These are phyloP conservation scores for Passer montanus DNA, from an alignment of 2,113 vertebrate species.

Conservation along the genomic window DNA sequence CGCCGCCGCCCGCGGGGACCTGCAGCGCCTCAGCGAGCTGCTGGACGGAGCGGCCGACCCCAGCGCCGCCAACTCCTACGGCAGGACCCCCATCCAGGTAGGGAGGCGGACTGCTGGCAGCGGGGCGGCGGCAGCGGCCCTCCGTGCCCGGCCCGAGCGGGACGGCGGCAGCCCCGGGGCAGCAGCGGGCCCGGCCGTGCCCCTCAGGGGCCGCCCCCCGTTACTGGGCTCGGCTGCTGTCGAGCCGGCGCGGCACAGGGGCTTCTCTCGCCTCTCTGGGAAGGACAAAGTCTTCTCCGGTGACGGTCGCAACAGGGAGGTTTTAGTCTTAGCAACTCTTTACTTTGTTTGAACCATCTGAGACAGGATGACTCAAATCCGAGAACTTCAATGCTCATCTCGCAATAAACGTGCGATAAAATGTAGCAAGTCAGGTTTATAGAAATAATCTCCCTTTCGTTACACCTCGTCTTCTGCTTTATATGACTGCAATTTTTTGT, in stretches of 20 bases:
- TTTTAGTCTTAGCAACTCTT: slow-evolving; percentile 32
- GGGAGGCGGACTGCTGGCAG: background rate
- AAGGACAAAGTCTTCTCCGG: background rate
- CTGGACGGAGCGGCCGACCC: slow-evolving; percentile 73
- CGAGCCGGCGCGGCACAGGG: rapidly evolving
- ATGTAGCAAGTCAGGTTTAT: background rate
- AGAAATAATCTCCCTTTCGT: background rate
- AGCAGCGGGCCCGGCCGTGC: background rate
- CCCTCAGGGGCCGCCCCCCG: background rate
- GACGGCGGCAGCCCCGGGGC: background rate
- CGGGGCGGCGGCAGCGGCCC: too few relatives aligned
- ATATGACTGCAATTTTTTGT: background rate
- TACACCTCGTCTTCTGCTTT: background rate
- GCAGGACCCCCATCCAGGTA: slow-evolving; percentile 87
- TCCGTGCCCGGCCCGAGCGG: background rate
- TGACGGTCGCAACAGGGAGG: background rate
- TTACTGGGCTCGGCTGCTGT: background rate
- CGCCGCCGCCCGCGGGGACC: slow-evolving; percentile 80
- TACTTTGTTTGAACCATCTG: background rate
- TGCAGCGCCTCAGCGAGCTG: slow-evolving; percentile 56
- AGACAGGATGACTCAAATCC: slow-evolving; percentile 23
- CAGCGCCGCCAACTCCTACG: slow-evolving; percentile 77
- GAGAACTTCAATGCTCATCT: slow-evolving; percentile 7
- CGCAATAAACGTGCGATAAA: background rate
- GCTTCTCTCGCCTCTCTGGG: background rate